Evolutionary conservation across 2,113 vertebrate species (phyloP), one percentile per base, ranked within the genome.

Genomic region (Terrapene triunguis): DNA sequence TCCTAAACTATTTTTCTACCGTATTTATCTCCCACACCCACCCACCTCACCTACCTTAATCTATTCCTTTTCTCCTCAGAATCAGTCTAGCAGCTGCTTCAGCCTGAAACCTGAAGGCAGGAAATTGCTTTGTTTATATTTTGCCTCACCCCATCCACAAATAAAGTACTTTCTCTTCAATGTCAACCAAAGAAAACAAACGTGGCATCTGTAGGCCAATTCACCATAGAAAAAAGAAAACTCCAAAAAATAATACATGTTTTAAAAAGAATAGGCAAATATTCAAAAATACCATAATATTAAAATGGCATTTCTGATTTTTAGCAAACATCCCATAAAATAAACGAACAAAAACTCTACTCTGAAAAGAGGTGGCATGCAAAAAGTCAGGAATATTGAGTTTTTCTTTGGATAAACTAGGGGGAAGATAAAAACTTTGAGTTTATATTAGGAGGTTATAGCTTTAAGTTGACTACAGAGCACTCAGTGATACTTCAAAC

Each of bases 191-290:
- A 42, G 10, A 38, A 24, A 54, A 69, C 2, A 3, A 2, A 78
- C 0, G 50, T 72, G 50, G 0, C 54, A 7, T 1, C 35, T n/a
- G 6, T 24, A 74, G n/a, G 69, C 21, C 59, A 65, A 65, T 65
- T 35, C 24, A 65, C 14, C 29, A 6, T 62, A 29, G 59, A 62
- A n/a, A 74, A 74, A 74, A 42, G 65, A 72, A 10, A 7, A 32
- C 6, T 8, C 13, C 29, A 32, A 35, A 65, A 2, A 59, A 59
- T 55, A 55, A 24, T 29, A 32, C 10, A 12, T 10, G 11, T 59
- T 59, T 59, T 59, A 13, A 62, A 72, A 72, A 72, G 69, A 38
- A 21, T 38, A 22, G n/a, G 21, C 17, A 44, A 74, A 11, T 12
- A 44, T 21, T 38, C 11, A 25, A 44, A 74, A 74, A 74, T 22